phyloP scores from a whole-genome alignment of 2,797 vertebrate species.

The Lithobates sylvaticus region DNA sequence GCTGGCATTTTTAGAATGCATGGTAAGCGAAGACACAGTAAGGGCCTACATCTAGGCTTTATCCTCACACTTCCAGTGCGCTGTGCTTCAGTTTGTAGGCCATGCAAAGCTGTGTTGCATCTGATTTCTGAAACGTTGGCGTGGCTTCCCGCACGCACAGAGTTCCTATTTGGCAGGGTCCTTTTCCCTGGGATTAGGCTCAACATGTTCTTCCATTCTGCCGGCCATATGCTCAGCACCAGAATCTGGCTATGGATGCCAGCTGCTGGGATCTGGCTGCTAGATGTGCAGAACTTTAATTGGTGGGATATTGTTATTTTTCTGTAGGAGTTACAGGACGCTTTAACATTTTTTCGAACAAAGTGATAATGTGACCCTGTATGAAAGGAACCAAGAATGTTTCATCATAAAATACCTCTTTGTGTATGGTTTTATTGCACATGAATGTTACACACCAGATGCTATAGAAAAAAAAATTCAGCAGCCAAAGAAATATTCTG shows the following conservation, averaged over 20 bases:
- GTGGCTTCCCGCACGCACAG: slow-evolving; percentile 7
- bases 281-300: slow-evolving; percentile 15
- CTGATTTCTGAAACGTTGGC: slow-evolving; percentile 38
- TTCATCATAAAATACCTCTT: background rate
- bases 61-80: background rate
- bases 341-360: background rate
- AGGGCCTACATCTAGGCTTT: background rate
- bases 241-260: slow-evolving; percentile 8
- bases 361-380: background rate
- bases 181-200: background rate
- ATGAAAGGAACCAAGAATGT: background rate
- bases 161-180: slow-evolving; percentile 23
- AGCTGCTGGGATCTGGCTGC: slow-evolving; percentile 18
- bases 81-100: background rate
- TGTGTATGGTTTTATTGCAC: background rate
- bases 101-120: slow-evolving; percentile 17
- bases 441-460: background rate
- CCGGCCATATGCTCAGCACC: slow-evolving; percentile 33
- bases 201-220: slow-evolving; percentile 31
- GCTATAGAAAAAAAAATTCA: background rate
- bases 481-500: background rate
- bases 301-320: background rate
- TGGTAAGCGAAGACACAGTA: background rate
- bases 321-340: slow-evolving; percentile 4
- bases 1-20: too few relatives aligned